Evolutionary conservation across 2,797 vertebrate genomes (phyloP), one percentile per base, ranked within the genome.

Genomic region (Lacerta agilis): DNA sequence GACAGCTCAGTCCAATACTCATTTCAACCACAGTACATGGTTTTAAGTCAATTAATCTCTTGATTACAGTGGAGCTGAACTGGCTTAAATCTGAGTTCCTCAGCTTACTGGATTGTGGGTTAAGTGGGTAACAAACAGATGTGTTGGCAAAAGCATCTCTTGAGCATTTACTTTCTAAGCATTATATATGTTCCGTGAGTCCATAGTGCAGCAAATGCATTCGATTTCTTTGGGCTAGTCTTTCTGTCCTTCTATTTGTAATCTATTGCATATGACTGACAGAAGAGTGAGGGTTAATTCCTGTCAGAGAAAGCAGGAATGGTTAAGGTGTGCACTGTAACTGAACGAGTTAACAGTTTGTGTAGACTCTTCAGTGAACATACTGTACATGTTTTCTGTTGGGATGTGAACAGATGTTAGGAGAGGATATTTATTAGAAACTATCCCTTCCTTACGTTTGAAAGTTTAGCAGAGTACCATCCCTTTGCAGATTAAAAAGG

Each of bases 101-200:
- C 69, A 81, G 69, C 10, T 85, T 86, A 85, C 43, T 76, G 43
- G 69, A 76, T 85, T 89, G 88, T 76, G 71, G 45, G 25, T 85
- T 81, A 80, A 85, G n/a, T 9, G 67, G 71, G 75, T 71, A 55
- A 41, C 67, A 85, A 89, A 69, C 41, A 69, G 58, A 81, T 86
- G 71, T 67, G 55, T 58, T 85, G 71, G 61, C 61, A 33, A 85
- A 89, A 80, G 58, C 78, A 75, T 75, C 58, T 66, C 88, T 49
- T 41, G 45, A 73, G 66, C 29, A 41, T 36, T n/a, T 11, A 29
- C 18, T 75, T 38, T 71, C 33, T 49, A 80, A 72, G 23, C 29
- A 75, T 69, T 45, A 8, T 58, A 8, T 23, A 69, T 23, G 33
- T 43, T 33, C 25, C 15, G 17, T 33, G 38, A 64, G 29, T 69